Evolutionary conservation across 2,888 invertebrate species (phyloP).

Genomic region (Teleiodes luculella): DNA sequence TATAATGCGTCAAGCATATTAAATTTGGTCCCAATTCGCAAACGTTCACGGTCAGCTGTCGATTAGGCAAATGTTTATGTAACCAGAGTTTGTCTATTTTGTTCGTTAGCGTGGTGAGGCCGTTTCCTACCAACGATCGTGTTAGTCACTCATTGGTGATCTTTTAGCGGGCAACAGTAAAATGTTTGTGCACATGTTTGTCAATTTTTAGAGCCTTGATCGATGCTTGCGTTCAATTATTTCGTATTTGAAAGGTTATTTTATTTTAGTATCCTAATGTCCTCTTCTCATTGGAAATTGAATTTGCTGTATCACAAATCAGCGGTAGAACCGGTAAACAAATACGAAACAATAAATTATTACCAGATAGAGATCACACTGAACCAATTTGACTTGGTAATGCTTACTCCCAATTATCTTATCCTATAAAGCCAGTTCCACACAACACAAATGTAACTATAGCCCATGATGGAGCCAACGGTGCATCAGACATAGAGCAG

Average conservation of each 20-base stretch:
- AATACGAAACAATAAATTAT: too few species aligned
- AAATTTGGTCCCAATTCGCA: conserved; percentile 8
- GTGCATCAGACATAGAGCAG: conserved; percentile 16
- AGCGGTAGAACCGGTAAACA: too few species aligned
- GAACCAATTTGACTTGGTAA: conserved; percentile 2
- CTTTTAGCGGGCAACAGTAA: background rate
- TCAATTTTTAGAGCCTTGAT: background rate
- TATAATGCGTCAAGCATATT: background rate
- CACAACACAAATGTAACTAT: background rate
- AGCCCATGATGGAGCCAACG: conserved; percentile 14
- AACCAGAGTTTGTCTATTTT: conserved; percentile 7
- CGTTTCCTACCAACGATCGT: background rate
- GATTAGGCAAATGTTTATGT: background rate
- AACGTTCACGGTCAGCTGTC: conserved; percentile 15
- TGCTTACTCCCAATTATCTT: conserved; percentile 1
- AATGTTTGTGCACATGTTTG: background rate
- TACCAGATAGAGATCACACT: conserved; percentile 6
- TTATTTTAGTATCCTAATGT: too few species aligned
- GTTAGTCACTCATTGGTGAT: background rate
- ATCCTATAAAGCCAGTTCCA: background rate
- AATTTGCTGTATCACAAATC: too few species aligned
- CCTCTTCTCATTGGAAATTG: too few species aligned
- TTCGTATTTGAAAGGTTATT: too few species aligned
- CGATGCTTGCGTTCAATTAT: background rate
- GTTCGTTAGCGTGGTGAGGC: background rate